These are phyloP conservation scores for Eupithecia pulchellata DNA, from an alignment of 2,888 invertebrate genomes.

Conservation along the genomic window DNA sequence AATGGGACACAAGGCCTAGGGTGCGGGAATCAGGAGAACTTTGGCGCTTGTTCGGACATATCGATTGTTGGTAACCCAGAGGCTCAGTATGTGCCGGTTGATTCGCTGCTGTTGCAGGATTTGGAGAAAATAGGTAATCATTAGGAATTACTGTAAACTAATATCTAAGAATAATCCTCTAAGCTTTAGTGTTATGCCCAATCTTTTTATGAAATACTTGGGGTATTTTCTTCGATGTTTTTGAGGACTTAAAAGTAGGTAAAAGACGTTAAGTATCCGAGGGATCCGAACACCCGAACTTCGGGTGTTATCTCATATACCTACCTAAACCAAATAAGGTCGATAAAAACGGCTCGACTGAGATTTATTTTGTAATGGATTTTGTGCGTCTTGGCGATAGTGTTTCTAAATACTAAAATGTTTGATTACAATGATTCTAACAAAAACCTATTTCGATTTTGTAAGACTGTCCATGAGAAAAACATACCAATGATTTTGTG, in stretches of 20 bases:
- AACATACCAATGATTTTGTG: background rate
- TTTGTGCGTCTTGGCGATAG: background rate
- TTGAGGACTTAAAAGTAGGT: background rate
- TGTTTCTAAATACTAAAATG: background rate
- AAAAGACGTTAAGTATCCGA: too few relatives aligned
- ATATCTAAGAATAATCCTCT: background rate
- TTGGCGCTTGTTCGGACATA: conserved; percentile 92
- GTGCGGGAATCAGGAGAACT: conserved; percentile 94
- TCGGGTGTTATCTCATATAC: background rate
- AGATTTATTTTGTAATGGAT: background rate
- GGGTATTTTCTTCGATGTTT: background rate
- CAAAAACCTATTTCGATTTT: background rate
- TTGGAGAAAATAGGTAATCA: conserved; percentile 39
- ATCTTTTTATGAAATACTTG: background rate
- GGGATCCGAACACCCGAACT: too few relatives aligned
- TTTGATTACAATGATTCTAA: background rate
- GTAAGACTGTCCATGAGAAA: background rate
- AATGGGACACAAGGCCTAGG: conserved; percentile 91
- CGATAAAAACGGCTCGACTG: background rate
- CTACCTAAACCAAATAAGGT: background rate
- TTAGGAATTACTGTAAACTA: conserved; percentile 6
- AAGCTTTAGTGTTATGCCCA: background rate
- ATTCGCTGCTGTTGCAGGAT: conserved; percentile 30
- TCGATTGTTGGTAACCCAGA: conserved; percentile 74
- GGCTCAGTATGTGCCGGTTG: conserved; percentile 20